These are phyloP conservation scores for Takifugu flavidus DNA, from an alignment of 2,113 vertebrate species.

Conservation along the genomic window DNA sequence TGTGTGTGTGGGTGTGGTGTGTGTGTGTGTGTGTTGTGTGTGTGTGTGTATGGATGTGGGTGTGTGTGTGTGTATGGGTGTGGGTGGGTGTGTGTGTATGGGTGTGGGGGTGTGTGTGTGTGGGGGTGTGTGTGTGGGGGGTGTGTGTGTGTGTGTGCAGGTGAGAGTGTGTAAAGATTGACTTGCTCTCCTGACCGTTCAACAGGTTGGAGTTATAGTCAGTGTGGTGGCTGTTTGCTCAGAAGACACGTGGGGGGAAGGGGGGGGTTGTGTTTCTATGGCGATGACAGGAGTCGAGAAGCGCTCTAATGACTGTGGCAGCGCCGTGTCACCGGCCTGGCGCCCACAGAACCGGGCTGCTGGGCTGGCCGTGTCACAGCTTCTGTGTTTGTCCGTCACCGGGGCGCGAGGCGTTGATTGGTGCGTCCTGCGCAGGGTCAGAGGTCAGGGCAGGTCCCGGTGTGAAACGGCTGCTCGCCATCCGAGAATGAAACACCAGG, in stretches of 20 bases:
- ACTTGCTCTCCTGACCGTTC: constrained; percentile 51
- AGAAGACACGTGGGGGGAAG: constrained; percentile 56
- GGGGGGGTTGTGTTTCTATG: constrained; percentile 64
- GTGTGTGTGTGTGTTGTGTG: neutral
- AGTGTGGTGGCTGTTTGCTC: constrained; percentile 72
- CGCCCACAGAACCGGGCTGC: constrained; percentile 35
- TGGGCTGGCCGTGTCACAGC: constrained; percentile 65
- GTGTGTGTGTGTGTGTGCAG: constrained; percentile 12
- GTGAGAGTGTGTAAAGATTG: constrained; percentile 58
- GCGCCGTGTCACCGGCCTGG: constrained; percentile 38
- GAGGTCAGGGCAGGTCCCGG: constrained; percentile 66
- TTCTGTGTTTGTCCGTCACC: constrained; percentile 70
- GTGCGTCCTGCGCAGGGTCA: constrained; percentile 61
- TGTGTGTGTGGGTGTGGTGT: constrained; percentile 11
- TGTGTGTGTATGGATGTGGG: constrained; percentile 9
- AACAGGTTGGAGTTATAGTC: constrained; percentile 73
- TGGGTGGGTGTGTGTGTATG: neutral
- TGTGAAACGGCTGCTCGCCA: constrained; percentile 68
- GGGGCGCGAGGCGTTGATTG: constrained; percentile 72
- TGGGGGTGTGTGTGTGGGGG: neutral
- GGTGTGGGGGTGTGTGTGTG: neutral
- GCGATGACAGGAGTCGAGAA: constrained; percentile 67
- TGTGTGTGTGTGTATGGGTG: constrained; percentile 14
- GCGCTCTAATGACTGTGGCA: constrained; percentile 56
- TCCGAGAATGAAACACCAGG: constrained; percentile 76